Evolutionary conservation across 2,797 vertebrate species (phyloP).

Genomic region (Argentina silus): DNA sequence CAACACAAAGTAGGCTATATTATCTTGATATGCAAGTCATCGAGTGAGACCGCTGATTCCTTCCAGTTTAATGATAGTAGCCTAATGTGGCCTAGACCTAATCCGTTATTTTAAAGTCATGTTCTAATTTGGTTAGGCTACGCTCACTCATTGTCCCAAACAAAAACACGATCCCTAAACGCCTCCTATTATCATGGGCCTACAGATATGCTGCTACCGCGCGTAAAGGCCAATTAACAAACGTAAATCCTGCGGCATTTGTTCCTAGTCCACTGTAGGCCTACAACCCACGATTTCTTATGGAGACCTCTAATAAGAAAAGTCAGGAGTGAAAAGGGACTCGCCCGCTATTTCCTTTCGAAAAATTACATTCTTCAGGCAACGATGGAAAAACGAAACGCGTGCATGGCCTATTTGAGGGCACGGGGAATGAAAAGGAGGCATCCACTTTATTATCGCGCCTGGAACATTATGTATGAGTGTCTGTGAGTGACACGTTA

Average conservation of each 20-base stretch:
- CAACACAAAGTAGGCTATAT: not conserved
- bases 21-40: not conserved
- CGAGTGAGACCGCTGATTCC: not conserved
- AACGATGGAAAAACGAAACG: slow-evolving; percentile 6
- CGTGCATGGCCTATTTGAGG: slow-evolving; percentile 11
- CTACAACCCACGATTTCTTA: not conserved
- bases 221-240: no score
- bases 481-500: slow-evolving; percentile 78
- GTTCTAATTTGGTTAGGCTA: not conserved
- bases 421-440: slow-evolving; percentile 34
- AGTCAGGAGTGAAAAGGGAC: not conserved
- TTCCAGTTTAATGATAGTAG: no score
- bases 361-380: not conserved
- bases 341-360: slow-evolving; percentile 7
- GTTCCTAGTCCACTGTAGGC: no score
- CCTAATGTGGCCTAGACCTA: no score
- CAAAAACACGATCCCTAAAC: not conserved
- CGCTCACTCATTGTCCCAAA: not conserved
- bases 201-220: no score
- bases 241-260: no score
- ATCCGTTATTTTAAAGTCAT: not conserved
- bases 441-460: slow-evolving; percentile 70
- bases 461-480: slow-evolving; percentile 72
- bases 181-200: not conserved
- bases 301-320: not conserved